Evolutionary conservation across 1,140 invertebrate genomes (phyloP).

Genomic region (Rhizoglyphus robini): DNA sequence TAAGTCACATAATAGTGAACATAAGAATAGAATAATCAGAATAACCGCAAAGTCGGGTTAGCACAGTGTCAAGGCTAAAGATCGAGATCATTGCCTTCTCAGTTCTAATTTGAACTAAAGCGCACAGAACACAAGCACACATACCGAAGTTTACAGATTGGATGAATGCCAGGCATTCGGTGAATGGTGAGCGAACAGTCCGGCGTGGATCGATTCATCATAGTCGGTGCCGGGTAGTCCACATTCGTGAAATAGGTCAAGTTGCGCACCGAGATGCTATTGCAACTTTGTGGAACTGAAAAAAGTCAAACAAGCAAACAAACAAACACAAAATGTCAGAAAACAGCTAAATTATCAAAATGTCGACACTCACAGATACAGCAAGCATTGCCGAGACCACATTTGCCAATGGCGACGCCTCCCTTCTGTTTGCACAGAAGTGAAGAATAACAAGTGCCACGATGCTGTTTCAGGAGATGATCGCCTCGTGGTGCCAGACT

Average conservation of each 20-base stretch:
- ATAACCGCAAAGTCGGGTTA: not conserved
- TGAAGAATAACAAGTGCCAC: conserved; percentile 26
- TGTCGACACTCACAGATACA: conserved; percentile 27
- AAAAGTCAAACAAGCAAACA: too few relatives aligned
- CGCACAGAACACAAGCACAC: too few relatives aligned
- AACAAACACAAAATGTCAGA: not conserved
- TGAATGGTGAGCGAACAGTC: conserved; percentile 51
- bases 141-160: conserved; percentile 57
- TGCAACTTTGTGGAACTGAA: conserved; percentile 25
- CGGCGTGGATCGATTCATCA: conserved; percentile 25
- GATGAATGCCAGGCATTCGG: conserved; percentile 36
- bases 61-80: not conserved
- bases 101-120: too few relatives aligned
- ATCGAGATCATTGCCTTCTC: not conserved
- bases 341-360: conserved; percentile 5
- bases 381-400: conserved; percentile 24
- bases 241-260: conserved; percentile 27
- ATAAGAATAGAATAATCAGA: not conserved
- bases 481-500: not conserved
- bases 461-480: not conserved
- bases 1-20: not conserved
- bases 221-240: conserved; percentile 21
- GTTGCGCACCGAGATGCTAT: conserved; percentile 18
- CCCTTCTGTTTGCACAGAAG: conserved; percentile 23
- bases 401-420: conserved; percentile 27